Percentiles rank a stretch among this genome's conserved stretches.
These are phyloP conservation scores for Drosophila lowei DNA, from an alignment of 1,140 invertebrate species.

Conservation along the genomic window DNA sequence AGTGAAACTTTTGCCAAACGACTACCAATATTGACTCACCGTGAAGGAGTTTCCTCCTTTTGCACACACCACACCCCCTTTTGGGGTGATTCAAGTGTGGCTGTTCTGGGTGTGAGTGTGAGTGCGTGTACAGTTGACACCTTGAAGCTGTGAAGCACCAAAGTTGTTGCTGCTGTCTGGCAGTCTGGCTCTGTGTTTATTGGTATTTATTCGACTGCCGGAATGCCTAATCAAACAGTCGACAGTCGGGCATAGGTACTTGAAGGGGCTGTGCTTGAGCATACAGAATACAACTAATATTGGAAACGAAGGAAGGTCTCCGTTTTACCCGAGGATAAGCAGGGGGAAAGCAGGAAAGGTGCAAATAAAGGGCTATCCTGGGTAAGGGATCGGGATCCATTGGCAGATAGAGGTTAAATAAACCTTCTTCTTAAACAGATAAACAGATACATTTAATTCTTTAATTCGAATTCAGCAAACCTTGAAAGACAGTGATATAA, in stretches of 20 bases:
- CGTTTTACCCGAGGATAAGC: too few relatives aligned
- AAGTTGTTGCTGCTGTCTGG: slow-evolving; percentile 21
- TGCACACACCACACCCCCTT: not conserved
- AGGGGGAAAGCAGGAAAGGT: too few relatives aligned
- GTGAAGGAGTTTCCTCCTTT: slow-evolving; percentile 9
- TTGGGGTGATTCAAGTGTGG: slow-evolving; percentile 55
- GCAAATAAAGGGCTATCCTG: too few relatives aligned
- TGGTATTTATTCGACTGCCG: slow-evolving; percentile 76
- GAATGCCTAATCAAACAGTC: slow-evolving; percentile 74
- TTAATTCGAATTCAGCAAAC: too few relatives aligned
- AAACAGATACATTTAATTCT: too few relatives aligned
- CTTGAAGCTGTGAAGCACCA: slow-evolving; percentile 43
- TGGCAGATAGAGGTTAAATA: too few relatives aligned
- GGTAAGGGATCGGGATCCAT: too few relatives aligned
- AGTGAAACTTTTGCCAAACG: slow-evolving; percentile 62
- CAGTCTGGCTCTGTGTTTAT: slow-evolving; percentile 53
- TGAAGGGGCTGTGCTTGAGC: slow-evolving; percentile 39
- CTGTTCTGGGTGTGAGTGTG: slow-evolving; percentile 34
- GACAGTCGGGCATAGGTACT: slow-evolving; percentile 19
- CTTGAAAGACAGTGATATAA: too few relatives aligned
- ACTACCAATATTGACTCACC: slow-evolving; percentile 73
- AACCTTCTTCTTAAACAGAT: too few relatives aligned
- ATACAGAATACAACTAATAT: slow-evolving; percentile 48
- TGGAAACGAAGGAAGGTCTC: slow-evolving; percentile 24
- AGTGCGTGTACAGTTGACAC: slow-evolving; percentile 76